A percentile compares a stretch with the other conserved stretches of the same genome.
Evolutionary conservation across 2,113 vertebrate genomes (phyloP).

Genomic region (Aspiorhynchus laticeps): DNA sequence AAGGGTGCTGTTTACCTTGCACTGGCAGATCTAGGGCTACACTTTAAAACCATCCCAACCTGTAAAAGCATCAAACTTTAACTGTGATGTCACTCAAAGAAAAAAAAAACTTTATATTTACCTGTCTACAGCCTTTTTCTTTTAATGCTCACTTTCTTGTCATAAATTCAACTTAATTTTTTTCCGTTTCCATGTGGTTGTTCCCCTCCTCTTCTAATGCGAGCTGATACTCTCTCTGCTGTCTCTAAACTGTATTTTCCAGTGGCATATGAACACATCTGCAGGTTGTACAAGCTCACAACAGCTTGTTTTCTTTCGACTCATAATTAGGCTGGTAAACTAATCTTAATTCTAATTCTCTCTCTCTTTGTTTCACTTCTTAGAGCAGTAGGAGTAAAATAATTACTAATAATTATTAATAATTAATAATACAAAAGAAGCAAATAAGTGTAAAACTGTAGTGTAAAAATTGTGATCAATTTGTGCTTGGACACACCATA

Average conservation of each 20-base stretch:
- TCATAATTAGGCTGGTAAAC: background rate
- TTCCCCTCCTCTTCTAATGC: slow-evolving; percentile 9
- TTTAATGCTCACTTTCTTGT: slow-evolving; percentile 19
- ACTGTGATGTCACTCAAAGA: slow-evolving; percentile 40
- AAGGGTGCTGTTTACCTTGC: slow-evolving; percentile 55
- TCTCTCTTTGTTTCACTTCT: background rate
- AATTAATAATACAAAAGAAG: background rate
- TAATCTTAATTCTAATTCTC: background rate
- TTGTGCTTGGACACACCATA: slow-evolving; percentile 8
- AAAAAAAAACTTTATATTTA: slow-evolving; percentile 46
- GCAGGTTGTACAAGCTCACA: slow-evolving; percentile 14
- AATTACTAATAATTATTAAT: background rate
- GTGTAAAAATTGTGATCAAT: slow-evolving; percentile 24
- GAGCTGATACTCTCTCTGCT: slow-evolving; percentile 27
- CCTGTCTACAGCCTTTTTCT: slow-evolving; percentile 41
- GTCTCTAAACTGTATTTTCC: background rate
- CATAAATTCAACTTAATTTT: slow-evolving; percentile 34
- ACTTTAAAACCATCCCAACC: slow-evolving; percentile 54
- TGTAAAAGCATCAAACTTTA: slow-evolving; percentile 60
- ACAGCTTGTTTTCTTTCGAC: slow-evolving; percentile 14
- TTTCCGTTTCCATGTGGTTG: slow-evolving; percentile 2
- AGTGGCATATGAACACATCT: slow-evolving; percentile 31
- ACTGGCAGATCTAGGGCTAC: slow-evolving; percentile 54
- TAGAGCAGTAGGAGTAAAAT: background rate
- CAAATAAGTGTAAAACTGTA: slow-evolving; percentile 35